Evolutionary conservation across 2,888 invertebrate genomes (phyloP), one percentile per base, ranked within the genome.

Genomic region (Netelia melanura): DNA sequence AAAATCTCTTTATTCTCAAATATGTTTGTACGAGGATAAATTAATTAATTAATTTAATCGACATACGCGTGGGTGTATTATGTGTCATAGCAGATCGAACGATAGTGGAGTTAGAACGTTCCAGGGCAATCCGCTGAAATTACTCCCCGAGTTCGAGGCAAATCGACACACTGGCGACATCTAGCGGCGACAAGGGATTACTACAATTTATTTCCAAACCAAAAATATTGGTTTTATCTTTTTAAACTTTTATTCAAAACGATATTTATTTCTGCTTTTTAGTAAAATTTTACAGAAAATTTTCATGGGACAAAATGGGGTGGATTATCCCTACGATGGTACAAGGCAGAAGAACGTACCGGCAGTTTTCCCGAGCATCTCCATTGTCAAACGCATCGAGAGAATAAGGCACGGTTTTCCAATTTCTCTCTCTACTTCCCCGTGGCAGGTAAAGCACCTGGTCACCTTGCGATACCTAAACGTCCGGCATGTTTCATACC

Each of bases 361-460:
- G 43, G 61, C 68, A 78, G 58, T 68, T 78, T 78, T 61, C 11
- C 56, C 44, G 67, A 67, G 58, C 9, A 61, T 48, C 52, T 6
- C 38, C 70, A 78, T 78, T 78, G 70, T 78, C 44, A 38, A 61
- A 43, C 48, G 17, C 10, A 54, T 54, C 38, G 75, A 38, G 21
- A n/a, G 38, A 56, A 48, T 44, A 67, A 56, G 17, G 14, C 62
- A 23, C 14, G 1, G 58, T 68, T 72, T 78, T 72, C 65, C 56
- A 48, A 80, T 80, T 75, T 83, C 65, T 64, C 67, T 52, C 64
- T 23, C 23, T 23, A 21, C 52, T 11, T 62, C 43, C 76, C 54
- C 52, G 56, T 72, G 43, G 76, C 81, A 76, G 72, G 77, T 77
- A 77, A 23, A 83, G 72, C 82, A 83, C 77, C 82, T 83, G 82